Conservation (phyloP, 1,140 invertebrate genomes). For the Pseudoatta argentina region DNA sequence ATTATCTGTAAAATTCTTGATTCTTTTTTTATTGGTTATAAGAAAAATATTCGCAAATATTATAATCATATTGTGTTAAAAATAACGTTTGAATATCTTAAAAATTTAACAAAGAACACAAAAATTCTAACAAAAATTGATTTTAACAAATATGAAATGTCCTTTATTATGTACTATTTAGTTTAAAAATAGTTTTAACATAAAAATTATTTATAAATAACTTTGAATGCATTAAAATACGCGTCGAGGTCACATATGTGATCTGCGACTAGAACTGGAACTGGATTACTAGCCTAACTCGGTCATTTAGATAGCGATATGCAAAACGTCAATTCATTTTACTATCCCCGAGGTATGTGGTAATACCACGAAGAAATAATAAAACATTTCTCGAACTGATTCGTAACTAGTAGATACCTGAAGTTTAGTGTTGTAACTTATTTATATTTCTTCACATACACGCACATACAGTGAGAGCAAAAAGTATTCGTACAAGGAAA, state of each 20-base stretch:
- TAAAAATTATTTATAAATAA: neutral
- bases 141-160: too few relatives aligned
- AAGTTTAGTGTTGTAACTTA: neutral
- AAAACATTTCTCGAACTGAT: neutral
- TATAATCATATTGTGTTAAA: too few relatives aligned
- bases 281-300: slow-evolving; percentile 1
- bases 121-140: too few relatives aligned
- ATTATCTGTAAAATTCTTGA: neutral
- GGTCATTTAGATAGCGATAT: slow-evolving; percentile 6
- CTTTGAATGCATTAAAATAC: neutral
- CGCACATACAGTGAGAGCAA: too few relatives aligned
- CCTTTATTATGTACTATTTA: too few relatives aligned
- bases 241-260: neutral
- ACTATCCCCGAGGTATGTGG: neutral
- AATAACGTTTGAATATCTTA: too few relatives aligned
- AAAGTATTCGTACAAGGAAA: too few relatives aligned
- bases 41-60: too few relatives aligned
- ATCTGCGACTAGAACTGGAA: neutral
- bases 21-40: too few relatives aligned
- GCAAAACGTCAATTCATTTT: neutral
- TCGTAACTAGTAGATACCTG: neutral
- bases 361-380: neutral
- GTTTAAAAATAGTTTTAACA: too few relatives aligned
- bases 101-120: too few relatives aligned
- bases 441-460: neutral